Base-by-base conservation (phyloP, 1,140 invertebrate species). In the Tribolium castaneum region DNA sequence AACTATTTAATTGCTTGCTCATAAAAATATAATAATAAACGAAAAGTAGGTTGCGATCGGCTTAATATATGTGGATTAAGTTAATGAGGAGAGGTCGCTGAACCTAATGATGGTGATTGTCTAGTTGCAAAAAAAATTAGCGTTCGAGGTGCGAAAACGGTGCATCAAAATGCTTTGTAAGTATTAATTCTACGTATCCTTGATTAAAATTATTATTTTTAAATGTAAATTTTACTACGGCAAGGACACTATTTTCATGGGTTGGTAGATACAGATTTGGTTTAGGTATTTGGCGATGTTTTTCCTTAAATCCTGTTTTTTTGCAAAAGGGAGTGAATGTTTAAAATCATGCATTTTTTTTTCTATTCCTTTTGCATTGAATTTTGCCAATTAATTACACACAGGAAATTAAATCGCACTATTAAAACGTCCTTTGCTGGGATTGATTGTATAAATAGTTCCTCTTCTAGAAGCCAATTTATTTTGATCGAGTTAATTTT, bases 391-490 rank as follows among this genome's bases (percentile, higher is more conserved):
- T 10, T 73, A 56, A 54, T 73, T 73, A 56, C 34, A 19, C 30
- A 12, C 71, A 73, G 52, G 50, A 73, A 73, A 73, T 73, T 54
- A 73, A 51, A 54, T 35, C 71, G 52, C 12, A 35, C 50, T 50
- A 49, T 49, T 72, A 72, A 14, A 22, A 72, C 52, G 71, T 73
- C 50, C 50, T 73, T 73, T 56, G 71, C 19, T 52, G 22, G 22
- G 71, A 72, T 50, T 49, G 52, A 73, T 73, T 56, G 71, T 39
- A 52, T 54, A 52, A n/a, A 56, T 50, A 13, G 71, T 13, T 73
- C 10, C 34, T 52, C 71, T 73, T 73, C 71, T 73, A 51, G 49
- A 73, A 73, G n/a, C 71, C 52, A 52, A 73, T 73, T 73, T 54
- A 73, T 51, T 50, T 73, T 73, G 52, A 66, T 66, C 59, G 50